Conservation (phyloP, 1,140 invertebrate genomes). For the Heterodera schachtii region DNA sequence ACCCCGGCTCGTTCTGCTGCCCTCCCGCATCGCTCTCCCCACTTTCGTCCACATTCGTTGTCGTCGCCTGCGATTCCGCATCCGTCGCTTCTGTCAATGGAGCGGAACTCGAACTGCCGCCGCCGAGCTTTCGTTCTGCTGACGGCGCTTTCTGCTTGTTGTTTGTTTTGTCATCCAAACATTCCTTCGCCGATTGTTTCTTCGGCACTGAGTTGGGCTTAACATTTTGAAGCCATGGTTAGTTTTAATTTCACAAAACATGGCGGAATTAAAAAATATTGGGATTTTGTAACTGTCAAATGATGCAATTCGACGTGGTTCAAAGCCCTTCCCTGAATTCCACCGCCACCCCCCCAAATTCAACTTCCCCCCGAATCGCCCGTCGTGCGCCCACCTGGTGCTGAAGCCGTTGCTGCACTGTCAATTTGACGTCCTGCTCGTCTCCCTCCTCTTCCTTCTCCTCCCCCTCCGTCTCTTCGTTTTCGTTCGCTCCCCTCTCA, state of each 20-base stretch:
- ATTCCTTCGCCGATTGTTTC: not conserved
- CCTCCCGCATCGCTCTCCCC: slow-evolving; percentile 24
- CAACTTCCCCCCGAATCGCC: not conserved
- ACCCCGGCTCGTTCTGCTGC: slow-evolving; percentile 38
- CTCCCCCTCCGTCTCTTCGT: not conserved
- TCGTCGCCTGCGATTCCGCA: slow-evolving; percentile 29
- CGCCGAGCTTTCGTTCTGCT: not conserved
- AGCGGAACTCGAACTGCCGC: slow-evolving; percentile 25
- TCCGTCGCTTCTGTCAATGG: slow-evolving; percentile 18
- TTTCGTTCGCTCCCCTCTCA: not conserved
- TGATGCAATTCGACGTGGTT: no score
- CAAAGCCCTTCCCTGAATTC: no score
- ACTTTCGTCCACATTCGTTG: slow-evolving; percentile 31
- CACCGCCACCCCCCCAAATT: not conserved
- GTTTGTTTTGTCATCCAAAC: not conserved
- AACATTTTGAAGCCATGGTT: not conserved
- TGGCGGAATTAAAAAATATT: no score
- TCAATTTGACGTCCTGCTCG: not conserved
- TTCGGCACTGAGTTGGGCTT: not conserved
- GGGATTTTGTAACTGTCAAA: no score
- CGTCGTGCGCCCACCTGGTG: not conserved
- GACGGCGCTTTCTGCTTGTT: slow-evolving; percentile 18
- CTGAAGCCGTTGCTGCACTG: not conserved
- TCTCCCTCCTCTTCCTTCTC: not conserved
- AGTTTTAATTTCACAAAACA: no score